Evolutionary conservation across 2,113 vertebrate genomes (phyloP).

Genomic region (Cyprinodon tularosa): DNA sequence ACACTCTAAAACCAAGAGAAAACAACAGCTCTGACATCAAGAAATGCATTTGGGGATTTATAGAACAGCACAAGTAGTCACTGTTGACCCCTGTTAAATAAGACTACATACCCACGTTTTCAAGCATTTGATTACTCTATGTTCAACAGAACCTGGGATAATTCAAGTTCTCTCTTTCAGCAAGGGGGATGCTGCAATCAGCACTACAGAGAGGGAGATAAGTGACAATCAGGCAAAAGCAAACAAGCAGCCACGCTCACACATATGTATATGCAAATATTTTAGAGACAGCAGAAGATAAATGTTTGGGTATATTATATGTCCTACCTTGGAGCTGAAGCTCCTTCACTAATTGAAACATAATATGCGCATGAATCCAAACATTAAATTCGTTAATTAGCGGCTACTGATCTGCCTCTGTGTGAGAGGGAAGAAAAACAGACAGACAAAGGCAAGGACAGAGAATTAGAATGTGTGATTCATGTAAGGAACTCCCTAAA

Average conservation of each 20-base stretch:
- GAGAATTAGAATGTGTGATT: conserved; percentile 40
- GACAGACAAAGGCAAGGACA: conserved; percentile 21
- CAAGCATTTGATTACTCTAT: conserved; percentile 62
- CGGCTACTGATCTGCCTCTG: conserved; percentile 51
- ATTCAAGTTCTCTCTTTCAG: conserved; percentile 53
- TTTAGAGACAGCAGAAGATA: conserved; percentile 23
- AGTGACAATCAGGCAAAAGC: conserved; percentile 43
- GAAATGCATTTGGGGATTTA: conserved; percentile 39
- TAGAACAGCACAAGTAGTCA: conserved; percentile 26
- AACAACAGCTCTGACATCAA: conserved; percentile 16
- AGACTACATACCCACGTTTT: conserved; percentile 58
- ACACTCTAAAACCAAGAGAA: conserved; percentile 12
- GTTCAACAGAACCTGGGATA: conserved; percentile 57
- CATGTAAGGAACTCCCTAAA: conserved; percentile 38
- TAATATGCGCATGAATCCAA: conserved; percentile 60
- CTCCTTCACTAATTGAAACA: conserved; percentile 62
- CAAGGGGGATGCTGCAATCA: conserved; percentile 49
- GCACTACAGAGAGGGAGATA: conserved; percentile 41
- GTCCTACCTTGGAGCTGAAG: conserved; percentile 16
- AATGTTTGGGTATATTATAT: conserved; percentile 43
- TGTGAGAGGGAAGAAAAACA: conserved; percentile 27
- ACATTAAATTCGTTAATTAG: conserved; percentile 75
- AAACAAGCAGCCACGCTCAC: conserved; percentile 27
- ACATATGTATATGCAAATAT: conserved; percentile 26
- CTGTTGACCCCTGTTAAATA: conserved; percentile 66